Base-by-base conservation (phyloP, 2,113 vertebrate species). In the Deroptyus accipitrinus region DNA sequence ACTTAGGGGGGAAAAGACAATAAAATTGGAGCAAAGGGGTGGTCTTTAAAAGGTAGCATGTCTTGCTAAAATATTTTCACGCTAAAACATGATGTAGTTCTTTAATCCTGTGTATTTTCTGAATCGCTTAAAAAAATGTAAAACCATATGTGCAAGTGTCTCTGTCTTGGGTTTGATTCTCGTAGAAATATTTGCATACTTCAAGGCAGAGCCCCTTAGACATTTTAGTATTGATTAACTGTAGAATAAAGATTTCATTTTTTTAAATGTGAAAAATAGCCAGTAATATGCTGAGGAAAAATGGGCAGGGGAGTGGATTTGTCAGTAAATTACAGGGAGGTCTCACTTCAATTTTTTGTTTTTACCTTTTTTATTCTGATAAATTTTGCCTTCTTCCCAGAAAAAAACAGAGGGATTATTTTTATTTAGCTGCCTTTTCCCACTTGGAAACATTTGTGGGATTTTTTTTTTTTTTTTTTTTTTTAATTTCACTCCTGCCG, bases 271-370 rank as follows among this genome's bases (percentile, higher is more conserved):
- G 17, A 66, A 27, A 80, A 90, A 27, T 30, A 73, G 3, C 17
- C 1, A 4, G n/a, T 22, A 35, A 8, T 41, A 24, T 64, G 17
- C 46, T 78, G 31, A 74, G 51, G 51, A 62, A 80, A 62, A 77
- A 49, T 17, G 8, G 13, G 1, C 0, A 1, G 7, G 7, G 5
- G 7, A n/a, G 9, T 42, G 7, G 1, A 31, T 86, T 68, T 88
- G 11, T 18, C 31, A n/a, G 1, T 62, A 39, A 86, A 35, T 11
- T 64, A 44, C 42, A 12, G 25, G 25, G 9, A 70, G 11, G 16
- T 52, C 1, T 52, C 1, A 20, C 6, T 42, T 41, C 10, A 6
- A 4, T 72, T 25, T 54, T 27, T 70, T n/a, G 66, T 28, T 54
- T 27, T 70, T n/a, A 17, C 10, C 4, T 54, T 64, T 85, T 7